A percentile compares a stretch with the other conserved stretches of the same genome.
phyloP scores from a whole-genome alignment of 2,113 vertebrate species.

The Rhinolophus sinicus region DNA sequence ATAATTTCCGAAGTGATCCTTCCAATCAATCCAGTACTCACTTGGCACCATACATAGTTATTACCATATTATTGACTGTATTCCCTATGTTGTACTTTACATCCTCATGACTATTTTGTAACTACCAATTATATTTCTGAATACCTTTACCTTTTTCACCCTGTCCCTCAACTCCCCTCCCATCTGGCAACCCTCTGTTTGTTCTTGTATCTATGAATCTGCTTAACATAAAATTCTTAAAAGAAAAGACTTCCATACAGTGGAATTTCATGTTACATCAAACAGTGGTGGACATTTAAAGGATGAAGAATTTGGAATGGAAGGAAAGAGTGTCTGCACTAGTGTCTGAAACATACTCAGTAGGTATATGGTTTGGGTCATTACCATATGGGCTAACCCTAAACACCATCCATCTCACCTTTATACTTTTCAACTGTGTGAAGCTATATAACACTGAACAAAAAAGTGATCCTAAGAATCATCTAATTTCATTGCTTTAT shows the following conservation, averaged over 20 bases:
- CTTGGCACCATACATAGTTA: no score
- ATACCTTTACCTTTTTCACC: no score
- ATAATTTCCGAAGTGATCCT: no score
- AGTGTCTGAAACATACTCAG: not conserved
- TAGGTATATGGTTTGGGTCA: not conserved
- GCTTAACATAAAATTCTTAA: not conserved
- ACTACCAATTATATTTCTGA: no score
- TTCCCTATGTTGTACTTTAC: no score
- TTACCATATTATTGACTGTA: no score
- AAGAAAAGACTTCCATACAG: not conserved
- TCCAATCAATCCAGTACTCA: no score
- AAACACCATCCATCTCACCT: not conserved
- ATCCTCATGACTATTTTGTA: no score
- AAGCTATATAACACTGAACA: not conserved
- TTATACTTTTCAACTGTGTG: not conserved
- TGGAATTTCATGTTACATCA: not conserved
- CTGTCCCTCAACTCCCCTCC: no score
- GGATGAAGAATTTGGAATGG: not conserved
- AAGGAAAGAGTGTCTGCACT: not conserved
- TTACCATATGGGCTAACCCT: accelerated
- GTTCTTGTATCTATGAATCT: no score
- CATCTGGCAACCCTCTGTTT: no score
- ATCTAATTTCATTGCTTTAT: not conserved
- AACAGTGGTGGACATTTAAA: not conserved
- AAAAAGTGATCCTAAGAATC: not conserved